Percentiles rank a stretch among this genome's conserved stretches.
Conservation (phyloP, 2,113 vertebrate species). For the Dasyprocta punctata region DNA sequence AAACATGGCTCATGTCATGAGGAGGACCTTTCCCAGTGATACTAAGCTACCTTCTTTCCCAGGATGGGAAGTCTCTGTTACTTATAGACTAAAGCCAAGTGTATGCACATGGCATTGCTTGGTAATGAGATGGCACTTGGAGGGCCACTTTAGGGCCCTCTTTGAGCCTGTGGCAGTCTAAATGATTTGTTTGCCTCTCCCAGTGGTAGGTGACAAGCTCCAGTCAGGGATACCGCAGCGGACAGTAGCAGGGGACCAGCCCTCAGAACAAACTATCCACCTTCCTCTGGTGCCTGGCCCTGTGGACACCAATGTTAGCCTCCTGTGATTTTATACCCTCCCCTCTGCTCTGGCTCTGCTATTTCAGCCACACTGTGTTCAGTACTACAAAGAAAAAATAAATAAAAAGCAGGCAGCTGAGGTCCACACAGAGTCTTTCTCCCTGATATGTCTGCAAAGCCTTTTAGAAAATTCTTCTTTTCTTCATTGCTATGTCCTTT, state of each 20-base stretch:
- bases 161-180: background rate
- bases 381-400: background rate
- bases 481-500: background rate
- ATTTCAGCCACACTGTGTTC: accelerated
- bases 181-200: background rate
- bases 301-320: accelerated
- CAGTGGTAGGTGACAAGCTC: background rate
- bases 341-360: accelerated
- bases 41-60: background rate
- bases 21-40: too few relatives aligned
- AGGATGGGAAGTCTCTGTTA: accelerated
- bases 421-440: accelerated
- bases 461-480: background rate
- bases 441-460: background rate
- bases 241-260: too few relatives aligned
- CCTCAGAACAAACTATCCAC: accelerated
- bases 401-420: background rate
- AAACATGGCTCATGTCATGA: background rate
- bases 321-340: too few relatives aligned
- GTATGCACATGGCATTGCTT: background rate
- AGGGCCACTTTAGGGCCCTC: accelerated
- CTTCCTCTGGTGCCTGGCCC: accelerated
- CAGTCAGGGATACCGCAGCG: too few relatives aligned
- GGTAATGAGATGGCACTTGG: too few relatives aligned
- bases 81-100: background rate